Conservation (phyloP, 2,888 invertebrate genomes). For the Athetis lepigone region DNA sequence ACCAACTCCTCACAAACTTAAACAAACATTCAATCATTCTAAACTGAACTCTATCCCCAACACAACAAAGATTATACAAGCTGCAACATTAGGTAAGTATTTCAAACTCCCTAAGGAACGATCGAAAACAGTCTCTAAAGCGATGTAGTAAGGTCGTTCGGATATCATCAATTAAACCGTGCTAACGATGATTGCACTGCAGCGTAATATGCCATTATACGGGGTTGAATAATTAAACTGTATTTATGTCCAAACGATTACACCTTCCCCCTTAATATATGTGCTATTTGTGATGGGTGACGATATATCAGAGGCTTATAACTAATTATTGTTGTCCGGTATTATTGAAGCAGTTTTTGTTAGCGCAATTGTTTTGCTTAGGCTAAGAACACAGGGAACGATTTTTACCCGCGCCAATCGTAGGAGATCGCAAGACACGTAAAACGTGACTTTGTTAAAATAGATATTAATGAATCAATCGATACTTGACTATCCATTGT, state of each 20-base stretch:
- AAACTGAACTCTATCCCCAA: conserved; percentile 25
- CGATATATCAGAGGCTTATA: conserved; percentile 6
- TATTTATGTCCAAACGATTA: conserved; percentile 54
- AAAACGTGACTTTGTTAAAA: too few species aligned
- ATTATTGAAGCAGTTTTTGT: not conserved
- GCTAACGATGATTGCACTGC: conserved; percentile 60
- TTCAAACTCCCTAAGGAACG: conserved; percentile 29
- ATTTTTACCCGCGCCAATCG: too few species aligned
- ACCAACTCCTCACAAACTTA: conserved; percentile 29
- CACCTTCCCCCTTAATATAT: conserved; percentile 33
- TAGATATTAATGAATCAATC: too few species aligned
- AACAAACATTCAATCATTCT: not conserved
- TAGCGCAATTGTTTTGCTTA: not conserved
- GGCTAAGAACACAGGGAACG: too few species aligned
- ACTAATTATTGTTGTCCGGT: conserved; percentile 4
- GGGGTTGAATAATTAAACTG: conserved; percentile 56
- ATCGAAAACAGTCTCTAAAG: conserved; percentile 49
- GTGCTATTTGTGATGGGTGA: conserved; percentile 26
- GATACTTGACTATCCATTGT: too few species aligned
- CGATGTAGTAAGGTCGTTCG: conserved; percentile 40
- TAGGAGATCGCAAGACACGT: too few species aligned
- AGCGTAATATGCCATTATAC: conserved; percentile 53
- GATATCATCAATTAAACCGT: conserved; percentile 51
- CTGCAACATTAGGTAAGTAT: conserved; percentile 14
- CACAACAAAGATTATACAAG: conserved; percentile 20